Conservation (phyloP, 2,888 invertebrate species). For the Macropis europaea region DNA sequence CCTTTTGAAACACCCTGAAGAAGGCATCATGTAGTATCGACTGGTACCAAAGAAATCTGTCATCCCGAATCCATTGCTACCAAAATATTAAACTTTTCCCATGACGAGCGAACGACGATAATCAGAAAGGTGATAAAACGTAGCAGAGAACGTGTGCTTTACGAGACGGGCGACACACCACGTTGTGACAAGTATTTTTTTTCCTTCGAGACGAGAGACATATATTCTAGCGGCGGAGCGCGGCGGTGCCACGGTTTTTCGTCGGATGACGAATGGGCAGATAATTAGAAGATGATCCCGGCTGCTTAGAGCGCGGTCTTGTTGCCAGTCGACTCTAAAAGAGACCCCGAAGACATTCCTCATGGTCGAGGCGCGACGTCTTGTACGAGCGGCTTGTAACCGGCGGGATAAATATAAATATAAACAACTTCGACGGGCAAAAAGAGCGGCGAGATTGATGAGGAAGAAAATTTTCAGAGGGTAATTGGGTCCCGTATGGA, state of each 20-base stretch:
- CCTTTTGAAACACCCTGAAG: too few species aligned
- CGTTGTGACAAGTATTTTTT: conserved; percentile 13
- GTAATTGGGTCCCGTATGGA: conserved; percentile 61
- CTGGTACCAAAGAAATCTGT: too few species aligned
- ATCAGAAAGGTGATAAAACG: conserved; percentile 2
- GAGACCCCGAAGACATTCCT: conserved; percentile 68
- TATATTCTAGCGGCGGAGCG: conserved; percentile 25
- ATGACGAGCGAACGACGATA: too few species aligned
- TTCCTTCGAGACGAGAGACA: conserved; percentile 22
- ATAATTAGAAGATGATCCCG: conserved; percentile 77
- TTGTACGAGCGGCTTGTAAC: conserved; percentile 59
- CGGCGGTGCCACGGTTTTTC: conserved; percentile 59
- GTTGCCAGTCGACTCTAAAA: conserved; percentile 65
- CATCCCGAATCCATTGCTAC: too few species aligned
- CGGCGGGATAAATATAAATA: conserved; percentile 74
- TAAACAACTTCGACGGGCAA: conserved; percentile 69
- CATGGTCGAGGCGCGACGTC: conserved; percentile 60
- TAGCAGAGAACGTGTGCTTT: not conserved
- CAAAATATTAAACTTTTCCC: too few species aligned
- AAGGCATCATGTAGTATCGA: too few species aligned
- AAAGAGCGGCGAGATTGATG: conserved; percentile 71
- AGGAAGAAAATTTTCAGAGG: conserved; percentile 66
- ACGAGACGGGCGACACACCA: not conserved
- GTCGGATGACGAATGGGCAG: conserved; percentile 75
- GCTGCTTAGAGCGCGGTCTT: conserved; percentile 65